These are phyloP conservation scores for Micrasema longulum DNA, from an alignment of 1,140 invertebrate species.

Conservation along the genomic window DNA sequence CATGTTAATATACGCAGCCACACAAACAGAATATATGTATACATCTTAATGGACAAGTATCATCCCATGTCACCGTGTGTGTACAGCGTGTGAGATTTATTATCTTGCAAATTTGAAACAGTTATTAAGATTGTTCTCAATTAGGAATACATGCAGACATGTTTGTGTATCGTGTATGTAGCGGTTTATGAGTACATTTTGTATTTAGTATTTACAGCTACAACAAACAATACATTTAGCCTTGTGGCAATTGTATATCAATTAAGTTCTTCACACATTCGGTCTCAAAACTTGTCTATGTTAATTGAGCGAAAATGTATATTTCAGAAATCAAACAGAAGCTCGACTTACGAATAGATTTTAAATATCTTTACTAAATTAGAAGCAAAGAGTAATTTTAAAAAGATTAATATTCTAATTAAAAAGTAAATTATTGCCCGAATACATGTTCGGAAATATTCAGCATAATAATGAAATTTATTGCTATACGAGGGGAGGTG, in stretches of 20 bases:
- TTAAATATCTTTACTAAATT: too few relatives aligned
- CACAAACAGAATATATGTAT: neutral
- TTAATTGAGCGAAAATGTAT: too few relatives aligned
- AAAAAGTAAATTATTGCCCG: too few relatives aligned
- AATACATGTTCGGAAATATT: too few relatives aligned
- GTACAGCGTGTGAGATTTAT: constrained; percentile 23
- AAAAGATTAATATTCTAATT: too few relatives aligned
- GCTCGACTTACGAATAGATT: too few relatives aligned
- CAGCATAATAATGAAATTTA: too few relatives aligned
- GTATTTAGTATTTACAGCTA: neutral
- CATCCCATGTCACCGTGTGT: neutral
- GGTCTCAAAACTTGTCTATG: neutral
- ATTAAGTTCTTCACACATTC: constrained; percentile 25
- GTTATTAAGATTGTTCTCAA: constrained; percentile 33
- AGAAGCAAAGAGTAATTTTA: too few relatives aligned
- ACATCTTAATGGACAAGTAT: neutral
- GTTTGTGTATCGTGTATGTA: constrained; percentile 5
- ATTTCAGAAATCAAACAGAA: too few relatives aligned
- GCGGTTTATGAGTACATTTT: neutral
- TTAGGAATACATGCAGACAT: constrained; percentile 22
- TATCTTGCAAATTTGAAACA: constrained; percentile 34
- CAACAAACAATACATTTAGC: constrained; percentile 36
- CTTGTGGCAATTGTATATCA: constrained; percentile 36
- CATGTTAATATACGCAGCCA: too few relatives aligned
- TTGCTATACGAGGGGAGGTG: too few relatives aligned